Conservation (phyloP, 2,797 vertebrate species). For the Argentina silus region DNA sequence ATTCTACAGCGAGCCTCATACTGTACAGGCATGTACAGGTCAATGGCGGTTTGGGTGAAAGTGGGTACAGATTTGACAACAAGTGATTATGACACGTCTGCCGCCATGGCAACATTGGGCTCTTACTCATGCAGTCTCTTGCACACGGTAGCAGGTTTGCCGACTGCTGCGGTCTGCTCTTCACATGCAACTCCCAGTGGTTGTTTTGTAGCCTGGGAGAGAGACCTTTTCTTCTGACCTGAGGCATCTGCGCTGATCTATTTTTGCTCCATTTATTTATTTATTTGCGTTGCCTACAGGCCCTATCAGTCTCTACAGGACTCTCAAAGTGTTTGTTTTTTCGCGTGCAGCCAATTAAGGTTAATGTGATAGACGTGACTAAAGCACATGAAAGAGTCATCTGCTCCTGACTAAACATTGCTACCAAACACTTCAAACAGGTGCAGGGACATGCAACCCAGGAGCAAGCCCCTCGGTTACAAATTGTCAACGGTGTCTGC, state of each 20-base stretch:
- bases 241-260: constrained; percentile 14
- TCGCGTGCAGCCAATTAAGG: constrained; percentile 52
- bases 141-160: constrained; percentile 29
- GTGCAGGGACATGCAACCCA: constrained; percentile 22
- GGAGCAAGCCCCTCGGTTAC: constrained; percentile 28
- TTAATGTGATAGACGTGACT: constrained; percentile 60
- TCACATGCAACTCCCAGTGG: constrained; percentile 24
- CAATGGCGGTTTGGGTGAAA: neutral
- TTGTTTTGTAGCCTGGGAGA: constrained; percentile 21
- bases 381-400: constrained; percentile 56
- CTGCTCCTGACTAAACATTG: constrained; percentile 18
- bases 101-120: neutral
- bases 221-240: neutral
- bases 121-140: constrained; percentile 9
- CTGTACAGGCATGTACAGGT: too few relatives aligned
- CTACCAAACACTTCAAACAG: constrained; percentile 35
- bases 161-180: constrained; percentile 12
- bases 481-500: constrained; percentile 42
- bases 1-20: neutral
- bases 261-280: constrained; percentile 22
- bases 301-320: constrained; percentile 42
- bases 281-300: constrained; percentile 30
- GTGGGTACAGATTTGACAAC: constrained; percentile 12
- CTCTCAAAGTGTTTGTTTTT: constrained; percentile 55
- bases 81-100: constrained; percentile 18